Conservation (phyloP, 1,140 invertebrate genomes). For the Chionoecetes opilio region DNA sequence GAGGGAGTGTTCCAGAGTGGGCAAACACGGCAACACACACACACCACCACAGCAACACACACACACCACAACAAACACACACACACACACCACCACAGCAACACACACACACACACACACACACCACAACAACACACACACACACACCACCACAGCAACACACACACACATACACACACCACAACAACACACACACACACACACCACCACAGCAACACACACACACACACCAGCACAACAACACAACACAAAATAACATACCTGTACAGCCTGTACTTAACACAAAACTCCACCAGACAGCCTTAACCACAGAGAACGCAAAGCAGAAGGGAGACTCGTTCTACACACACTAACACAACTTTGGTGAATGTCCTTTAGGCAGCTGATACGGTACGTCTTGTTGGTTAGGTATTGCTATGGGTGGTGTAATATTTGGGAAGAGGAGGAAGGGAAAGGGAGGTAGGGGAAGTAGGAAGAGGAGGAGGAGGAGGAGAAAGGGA, state of each 20-base stretch:
- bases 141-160: no score
- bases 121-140: no score
- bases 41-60: no score
- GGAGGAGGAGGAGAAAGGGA: neutral
- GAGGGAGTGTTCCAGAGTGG: no score
- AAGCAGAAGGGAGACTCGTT: neutral
- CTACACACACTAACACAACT: neutral
- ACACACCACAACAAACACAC: no score
- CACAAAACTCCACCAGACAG: neutral
- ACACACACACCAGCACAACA: neutral
- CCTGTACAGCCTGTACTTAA: no score
- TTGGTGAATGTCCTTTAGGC: neutral
- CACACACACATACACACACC: neutral
- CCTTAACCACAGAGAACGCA: neutral
- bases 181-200: neutral
- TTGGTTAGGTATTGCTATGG: neutral
- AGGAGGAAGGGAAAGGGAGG: neutral
- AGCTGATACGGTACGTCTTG: neutral
- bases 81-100: no score
- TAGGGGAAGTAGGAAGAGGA: constrained; percentile 29
- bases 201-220: neutral
- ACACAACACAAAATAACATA: neutral
- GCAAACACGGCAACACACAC: no score
- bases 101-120: no score
- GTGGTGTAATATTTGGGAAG: neutral